A percentile compares a stretch with the other conserved stretches of the same genome.
phyloP scores from a whole-genome alignment of 2,888 invertebrate genomes.

The Lochmaea crataegi region DNA sequence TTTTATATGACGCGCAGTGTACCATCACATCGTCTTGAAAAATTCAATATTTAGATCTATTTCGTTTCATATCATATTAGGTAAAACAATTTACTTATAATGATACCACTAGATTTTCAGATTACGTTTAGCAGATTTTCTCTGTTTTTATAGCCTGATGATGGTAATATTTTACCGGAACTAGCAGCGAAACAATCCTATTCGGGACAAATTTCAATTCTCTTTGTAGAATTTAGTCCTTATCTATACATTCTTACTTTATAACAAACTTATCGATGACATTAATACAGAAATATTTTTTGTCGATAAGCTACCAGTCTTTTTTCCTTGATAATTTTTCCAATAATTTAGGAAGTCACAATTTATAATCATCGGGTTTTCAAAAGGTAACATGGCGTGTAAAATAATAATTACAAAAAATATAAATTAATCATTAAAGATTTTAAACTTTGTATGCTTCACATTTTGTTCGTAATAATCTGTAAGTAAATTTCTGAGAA shows the following conservation, averaged over 20 bases:
- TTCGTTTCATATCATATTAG: no score
- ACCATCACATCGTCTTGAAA: no score
- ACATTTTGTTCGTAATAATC: no score
- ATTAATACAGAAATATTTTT: slow-evolving; percentile 41
- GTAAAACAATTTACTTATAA: no score
- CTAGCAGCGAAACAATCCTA: not conserved
- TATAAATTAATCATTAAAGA: not conserved
- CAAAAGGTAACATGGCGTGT: slow-evolving; percentile 12
- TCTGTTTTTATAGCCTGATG: no score
- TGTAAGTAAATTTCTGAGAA: no score
- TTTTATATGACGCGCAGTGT: no score
- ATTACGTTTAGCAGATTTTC: no score
- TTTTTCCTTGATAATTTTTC: slow-evolving; percentile 49
- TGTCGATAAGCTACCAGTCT: slow-evolving; percentile 56
- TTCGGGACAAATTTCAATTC: not conserved
- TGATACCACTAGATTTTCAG: no score
- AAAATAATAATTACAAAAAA: slow-evolving; percentile 7
- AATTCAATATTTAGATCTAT: no score
- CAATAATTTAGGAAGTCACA: slow-evolving; percentile 46
- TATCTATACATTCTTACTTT: slow-evolving; percentile 40
- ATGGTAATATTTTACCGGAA: no score
- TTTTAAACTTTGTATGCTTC: no score
- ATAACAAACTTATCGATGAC: slow-evolving; percentile 53
- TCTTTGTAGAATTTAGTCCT: slow-evolving; percentile 45
- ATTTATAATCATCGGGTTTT: slow-evolving; percentile 54